Evolutionary conservation across 2,797 vertebrate species (phyloP).

Genomic region (Meda fulgida): DNA sequence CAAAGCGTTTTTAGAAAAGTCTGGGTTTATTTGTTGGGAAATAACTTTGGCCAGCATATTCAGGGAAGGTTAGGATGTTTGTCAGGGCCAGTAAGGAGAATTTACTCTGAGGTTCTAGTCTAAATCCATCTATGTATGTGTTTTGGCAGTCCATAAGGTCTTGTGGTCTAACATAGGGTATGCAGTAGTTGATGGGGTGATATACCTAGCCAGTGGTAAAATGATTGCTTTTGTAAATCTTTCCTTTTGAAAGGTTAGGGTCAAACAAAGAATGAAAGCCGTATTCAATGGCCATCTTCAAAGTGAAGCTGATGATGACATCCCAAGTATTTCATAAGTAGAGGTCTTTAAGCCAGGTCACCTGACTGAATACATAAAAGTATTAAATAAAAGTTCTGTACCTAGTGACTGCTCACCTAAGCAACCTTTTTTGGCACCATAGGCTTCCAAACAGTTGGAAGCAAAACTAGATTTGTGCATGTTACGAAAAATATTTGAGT

Average conservation of each 20-base stretch:
- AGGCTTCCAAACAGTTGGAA: neutral
- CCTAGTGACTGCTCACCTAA: neutral
- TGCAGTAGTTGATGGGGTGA: constrained; percentile 2
- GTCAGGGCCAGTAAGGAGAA: neutral
- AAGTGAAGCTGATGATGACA: constrained; percentile 5
- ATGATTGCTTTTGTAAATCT: constrained; percentile 36
- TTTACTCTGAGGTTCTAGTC: constrained; percentile 5
- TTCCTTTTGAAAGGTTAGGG: constrained; percentile 37
- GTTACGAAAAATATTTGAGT: neutral
- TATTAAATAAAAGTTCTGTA: neutral
- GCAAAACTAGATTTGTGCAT: neutral
- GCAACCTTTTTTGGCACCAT: neutral
- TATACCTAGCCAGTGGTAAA: constrained; percentile 40
- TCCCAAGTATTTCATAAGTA: neutral
- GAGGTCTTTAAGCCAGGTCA: constrained; percentile 7
- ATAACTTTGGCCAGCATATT: constrained; percentile 63
- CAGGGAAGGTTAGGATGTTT: constrained; percentile 56
- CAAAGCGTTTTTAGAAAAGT: constrained; percentile 75
- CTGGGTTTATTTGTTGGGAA: constrained; percentile 67
- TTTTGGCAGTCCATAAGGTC: neutral
- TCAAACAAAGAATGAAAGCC: constrained; percentile 36
- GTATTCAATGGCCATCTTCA: constrained; percentile 33
- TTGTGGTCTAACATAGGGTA: constrained; percentile 4
- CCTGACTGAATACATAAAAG: constrained; percentile 30
- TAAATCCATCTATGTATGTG: neutral